Percentiles rank a stretch among this genome's conserved stretches.
These are phyloP conservation scores for Monomorium pharaonis DNA, from an alignment of 1,140 invertebrate genomes.

Conservation along the genomic window DNA sequence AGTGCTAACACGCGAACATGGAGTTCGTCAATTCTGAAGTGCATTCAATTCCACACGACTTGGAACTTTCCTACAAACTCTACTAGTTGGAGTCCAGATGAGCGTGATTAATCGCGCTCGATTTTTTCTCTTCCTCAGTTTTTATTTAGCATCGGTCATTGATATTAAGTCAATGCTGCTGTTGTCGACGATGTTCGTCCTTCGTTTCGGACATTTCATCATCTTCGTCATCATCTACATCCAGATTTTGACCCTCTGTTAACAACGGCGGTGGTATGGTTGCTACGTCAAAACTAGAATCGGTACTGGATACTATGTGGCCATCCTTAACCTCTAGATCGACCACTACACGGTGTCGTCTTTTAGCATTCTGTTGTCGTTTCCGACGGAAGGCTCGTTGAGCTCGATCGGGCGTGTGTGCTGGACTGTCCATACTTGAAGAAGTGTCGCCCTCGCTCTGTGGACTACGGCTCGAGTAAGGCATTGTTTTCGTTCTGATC, in stretches of 20 bases:
- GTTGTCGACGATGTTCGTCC: slow-evolving; percentile 47
- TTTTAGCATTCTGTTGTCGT: slow-evolving; percentile 80
- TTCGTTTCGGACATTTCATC: slow-evolving; percentile 71
- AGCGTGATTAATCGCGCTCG: background rate
- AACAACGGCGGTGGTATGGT: slow-evolving; percentile 88
- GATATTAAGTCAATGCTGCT: slow-evolving; percentile 62
- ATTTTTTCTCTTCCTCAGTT: background rate
- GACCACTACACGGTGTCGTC: slow-evolving; percentile 81
- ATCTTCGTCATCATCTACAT: slow-evolving; percentile 85
- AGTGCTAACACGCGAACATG: background rate
- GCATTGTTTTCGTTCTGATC: slow-evolving; percentile 83
- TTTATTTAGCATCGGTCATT: background rate
- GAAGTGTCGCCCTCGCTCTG: slow-evolving; percentile 84
- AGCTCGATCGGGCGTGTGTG: slow-evolving; percentile 81
- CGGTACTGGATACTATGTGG: slow-evolving; percentile 85
- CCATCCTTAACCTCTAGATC: slow-evolving; percentile 84
- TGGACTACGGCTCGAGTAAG: slow-evolving; percentile 81
- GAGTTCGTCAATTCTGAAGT: slow-evolving; percentile 50
- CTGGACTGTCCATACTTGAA: slow-evolving; percentile 84
- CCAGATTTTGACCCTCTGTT: slow-evolving; percentile 84
- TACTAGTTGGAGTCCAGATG: background rate
- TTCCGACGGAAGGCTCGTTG: slow-evolving; percentile 81
- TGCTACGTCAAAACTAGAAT: slow-evolving; percentile 89
- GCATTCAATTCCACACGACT: slow-evolving; percentile 66
- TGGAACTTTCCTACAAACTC: slow-evolving; percentile 5